Evolutionary conservation across 2,113 vertebrate species (phyloP), one percentile per base, ranked within the genome.

Genomic region (Clarias gariepinus): DNA sequence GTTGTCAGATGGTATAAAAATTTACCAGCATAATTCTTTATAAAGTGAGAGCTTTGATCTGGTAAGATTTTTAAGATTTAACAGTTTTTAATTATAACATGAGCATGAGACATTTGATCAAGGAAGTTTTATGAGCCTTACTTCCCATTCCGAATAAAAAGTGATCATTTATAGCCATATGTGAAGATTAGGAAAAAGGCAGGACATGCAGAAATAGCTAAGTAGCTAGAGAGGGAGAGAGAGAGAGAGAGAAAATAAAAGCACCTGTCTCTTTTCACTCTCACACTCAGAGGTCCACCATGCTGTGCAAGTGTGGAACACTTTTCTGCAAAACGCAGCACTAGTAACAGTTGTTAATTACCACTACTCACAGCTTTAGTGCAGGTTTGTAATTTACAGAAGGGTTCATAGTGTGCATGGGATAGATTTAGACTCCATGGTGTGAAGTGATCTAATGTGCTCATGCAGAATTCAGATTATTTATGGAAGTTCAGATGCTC

Each of bases 111-210:
- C 76, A 80, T 82, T 84, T 84, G 69, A 60, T 81, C 53, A 81
- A 80, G 81, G 69, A 80, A 61, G 30, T 81, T 73, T 89, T 85
- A 88, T 86, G 64, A 79, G n/a, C 21, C 79, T 47, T 77, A 66
- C 60, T 80, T 85, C 85, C 81, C 84, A 87, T 85, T 84, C 76
- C 81, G 41, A 86, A 81, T 68, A 84, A 33, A 78, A 78, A 88
- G 52, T 84, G 90, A 88, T 89, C 88, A 88, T 82, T 83, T 68
- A 16, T 61, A 89, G 81, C 84, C 86, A 74, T 87, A 74, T 86
- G 52, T 80, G 47, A 55, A 61, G 74, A 86, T 88, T 87, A 85
- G 58, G 36, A 64, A 53, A 19, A 8, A 57, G 64, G 36, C 15
- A 80, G 79, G 23, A 84, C 68, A 74, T 64, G 81, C 78, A 88